Percentiles rank a stretch among this genome's conserved stretches.
Evolutionary conservation across 35 echinoderm and acorn worm species (phyloP).

Genomic region (Patiria miniata): DNA sequence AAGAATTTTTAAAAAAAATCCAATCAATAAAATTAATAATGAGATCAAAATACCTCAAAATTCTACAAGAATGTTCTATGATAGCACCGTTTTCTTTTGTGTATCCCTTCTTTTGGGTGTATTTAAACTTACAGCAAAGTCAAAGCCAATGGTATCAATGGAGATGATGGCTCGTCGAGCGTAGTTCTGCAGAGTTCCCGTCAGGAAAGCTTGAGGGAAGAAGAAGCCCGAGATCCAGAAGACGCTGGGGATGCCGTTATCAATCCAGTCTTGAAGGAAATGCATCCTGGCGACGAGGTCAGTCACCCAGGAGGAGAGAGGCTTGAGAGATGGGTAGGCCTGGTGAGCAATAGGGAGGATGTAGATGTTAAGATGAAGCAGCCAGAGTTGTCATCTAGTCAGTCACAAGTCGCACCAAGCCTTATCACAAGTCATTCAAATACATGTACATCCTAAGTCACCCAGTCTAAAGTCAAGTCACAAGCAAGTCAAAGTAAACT

Average conservation of each 20-base stretch:
- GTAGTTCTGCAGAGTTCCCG: constrained; percentile 97
- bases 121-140: constrained; percentile 85
- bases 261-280: constrained; percentile 88
- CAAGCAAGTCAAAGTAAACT: too few relatives aligned
- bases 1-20: too few relatives aligned
- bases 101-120: too few relatives aligned
- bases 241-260: constrained; percentile 87
- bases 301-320: constrained; percentile 89
- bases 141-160: constrained; percentile 96
- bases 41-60: background rate
- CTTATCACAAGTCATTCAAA: too few relatives aligned
- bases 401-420: too few relatives aligned
- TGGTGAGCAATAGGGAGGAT: background rate
- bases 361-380: background rate
- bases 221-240: constrained; percentile 99
- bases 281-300: constrained; percentile 87
- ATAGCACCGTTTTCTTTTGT: background rate
- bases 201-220: constrained; percentile 99
- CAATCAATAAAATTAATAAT: background rate
- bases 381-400: background rate
- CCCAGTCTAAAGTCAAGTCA: too few relatives aligned
- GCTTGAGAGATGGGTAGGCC: constrained; percentile 97
- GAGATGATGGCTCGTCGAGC: constrained; percentile 87
- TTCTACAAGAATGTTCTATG: background rate
- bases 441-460: too few relatives aligned